Evolutionary conservation across 2,888 invertebrate species (phyloP), one percentile per base, ranked within the genome.

Genomic region (Cheilosia grossa): DNA sequence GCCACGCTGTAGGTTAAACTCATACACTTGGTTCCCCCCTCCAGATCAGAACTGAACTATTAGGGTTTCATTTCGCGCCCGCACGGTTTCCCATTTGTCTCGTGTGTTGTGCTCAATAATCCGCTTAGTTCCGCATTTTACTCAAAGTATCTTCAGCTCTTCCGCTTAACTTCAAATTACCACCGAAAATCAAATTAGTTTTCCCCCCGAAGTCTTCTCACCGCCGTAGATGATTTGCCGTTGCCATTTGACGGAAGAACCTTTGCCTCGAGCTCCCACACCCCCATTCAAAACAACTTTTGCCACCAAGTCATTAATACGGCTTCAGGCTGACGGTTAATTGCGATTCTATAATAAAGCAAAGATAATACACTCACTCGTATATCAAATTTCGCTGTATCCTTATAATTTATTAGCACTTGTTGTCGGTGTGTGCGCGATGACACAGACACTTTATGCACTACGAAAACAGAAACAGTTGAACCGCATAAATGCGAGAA

Each of bases 281-380:
- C 13, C 7, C 30, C 1, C 42, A 42, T 27, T 27, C 19, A 30
- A 40, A 53, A 21, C 37, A 51, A 24, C 51, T 40, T 21, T 24
- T 3, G 40, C 51, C 64, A 17, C 51, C 42, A 7, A 66, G 59
- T 80, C 80, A 66, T 75, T 83, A 70, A 70, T 74, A 83, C 47
- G 80, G 83, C 83, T 83, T 83, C 80, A 54, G 83, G 80, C 75
- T 83, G 83, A 80, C 74, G 80, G 74, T 83, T 83, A 80, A 83
- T 83, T 83, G 83, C 83, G 64, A 75, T 80, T 83, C 83, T 75
- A 80, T 74, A 83, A 70, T 79, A 70, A 75, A 74, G 70, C 74
- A 53, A 30, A 70, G 80, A 83, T 75, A 74, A 80, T 27, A 30
- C 9, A 9, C 9, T 2, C 30, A 30, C 30, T 9, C 30, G 30